These are phyloP conservation scores for Synergus gifuensis DNA, from an alignment of 2,888 invertebrate genomes.

Conservation along the genomic window DNA sequence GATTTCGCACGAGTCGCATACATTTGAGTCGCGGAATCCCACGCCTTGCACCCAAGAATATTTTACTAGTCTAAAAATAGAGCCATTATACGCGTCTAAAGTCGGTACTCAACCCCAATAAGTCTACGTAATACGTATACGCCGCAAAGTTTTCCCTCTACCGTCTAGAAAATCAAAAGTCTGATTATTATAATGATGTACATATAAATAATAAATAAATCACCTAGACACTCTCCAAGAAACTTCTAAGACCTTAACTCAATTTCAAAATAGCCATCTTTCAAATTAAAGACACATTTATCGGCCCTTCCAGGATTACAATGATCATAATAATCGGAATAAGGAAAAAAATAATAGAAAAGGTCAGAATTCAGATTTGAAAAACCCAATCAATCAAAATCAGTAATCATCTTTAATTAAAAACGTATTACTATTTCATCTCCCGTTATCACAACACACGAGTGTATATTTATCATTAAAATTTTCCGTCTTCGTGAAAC, in stretches of 20 bases:
- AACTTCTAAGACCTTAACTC: background rate
- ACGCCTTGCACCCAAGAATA: constrained; percentile 52
- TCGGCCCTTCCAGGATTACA: too few species aligned
- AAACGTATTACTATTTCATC: constrained; percentile 32
- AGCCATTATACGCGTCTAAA: constrained; percentile 14
- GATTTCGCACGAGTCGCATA: constrained; percentile 7
- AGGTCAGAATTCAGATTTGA: background rate
- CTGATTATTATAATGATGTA: background rate
- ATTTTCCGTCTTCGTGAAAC: constrained; percentile 62
- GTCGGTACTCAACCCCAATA: constrained; percentile 40
- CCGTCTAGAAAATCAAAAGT: background rate
- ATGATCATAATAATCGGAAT: background rate
- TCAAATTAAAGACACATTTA: background rate
- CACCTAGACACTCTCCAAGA: background rate
- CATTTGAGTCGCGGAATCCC: constrained; percentile 26
- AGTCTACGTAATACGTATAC: background rate
- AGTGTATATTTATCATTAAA: constrained; percentile 60
- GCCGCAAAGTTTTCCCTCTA: background rate
- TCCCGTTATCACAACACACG: constrained; percentile 17
- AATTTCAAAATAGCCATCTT: background rate
- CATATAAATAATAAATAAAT: background rate
- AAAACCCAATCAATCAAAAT: background rate
- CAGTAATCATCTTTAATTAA: background rate
- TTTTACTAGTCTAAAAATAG: constrained; percentile 64
- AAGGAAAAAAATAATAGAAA: background rate